Evolutionary conservation across 2,797 vertebrate genomes (phyloP).

Genomic region (Molossus molossus): DNA sequence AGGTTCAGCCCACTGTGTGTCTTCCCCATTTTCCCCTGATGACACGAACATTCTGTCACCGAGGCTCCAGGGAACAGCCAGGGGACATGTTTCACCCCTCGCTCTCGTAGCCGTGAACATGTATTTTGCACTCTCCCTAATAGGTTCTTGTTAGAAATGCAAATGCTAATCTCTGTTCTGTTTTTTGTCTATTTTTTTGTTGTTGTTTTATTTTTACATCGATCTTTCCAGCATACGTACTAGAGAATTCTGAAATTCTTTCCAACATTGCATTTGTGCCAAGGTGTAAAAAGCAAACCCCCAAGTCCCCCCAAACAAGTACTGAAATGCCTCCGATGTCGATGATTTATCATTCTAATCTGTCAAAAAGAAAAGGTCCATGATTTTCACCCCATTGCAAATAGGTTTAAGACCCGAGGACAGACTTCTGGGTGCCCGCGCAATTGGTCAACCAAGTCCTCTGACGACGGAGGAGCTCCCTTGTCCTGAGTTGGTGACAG

Average conservation of each 20-base stretch:
- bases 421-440: background rate
- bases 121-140: accelerated
- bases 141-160: background rate
- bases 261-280: background rate
- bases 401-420: background rate
- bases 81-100: accelerated
- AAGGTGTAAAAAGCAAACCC: background rate
- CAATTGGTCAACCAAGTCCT: constrained; percentile 10
- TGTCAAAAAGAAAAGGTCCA: background rate
- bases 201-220: background rate
- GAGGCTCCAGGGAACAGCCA: background rate
- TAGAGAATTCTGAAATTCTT: background rate
- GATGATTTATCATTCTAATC: background rate
- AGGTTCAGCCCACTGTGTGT: too few relatives aligned
- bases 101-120: background rate
- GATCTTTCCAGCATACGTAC: background rate
- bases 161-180: background rate
- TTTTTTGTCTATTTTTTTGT: background rate
- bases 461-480: background rate
- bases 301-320: background rate
- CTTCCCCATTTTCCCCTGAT: background rate
- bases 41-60: background rate
- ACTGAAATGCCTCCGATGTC: background rate
- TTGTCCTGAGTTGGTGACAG: background rate
- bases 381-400: background rate